Evolutionary conservation across 1,140 invertebrate genomes (phyloP), one percentile per base, ranked within the genome.

Genomic region (Euwallacea fornicatus): DNA sequence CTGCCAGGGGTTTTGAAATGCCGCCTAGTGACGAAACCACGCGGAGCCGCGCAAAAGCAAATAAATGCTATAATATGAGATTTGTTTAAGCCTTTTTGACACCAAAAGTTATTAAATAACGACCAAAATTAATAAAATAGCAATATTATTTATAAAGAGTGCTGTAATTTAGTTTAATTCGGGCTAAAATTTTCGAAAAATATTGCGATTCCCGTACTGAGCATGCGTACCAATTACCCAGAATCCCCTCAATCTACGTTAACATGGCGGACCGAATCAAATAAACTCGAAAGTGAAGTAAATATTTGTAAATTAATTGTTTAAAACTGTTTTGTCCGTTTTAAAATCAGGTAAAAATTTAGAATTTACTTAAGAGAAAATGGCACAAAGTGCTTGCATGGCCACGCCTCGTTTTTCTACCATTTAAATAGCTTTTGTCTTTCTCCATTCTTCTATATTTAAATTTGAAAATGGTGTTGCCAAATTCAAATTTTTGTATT

Each of bases 251-350:
- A 11, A 73, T 59, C 69, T 65, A 74, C 73, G 74, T 75, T 73
- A 90, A 90, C 83, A 91, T 91, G 89, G 89, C 89, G 85, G 88
- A 90, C 85, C 83, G 85, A 84, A 86, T 88, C 86, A 87, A 89
- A 89, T 89, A 88, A 89, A 56, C 63, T 55, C 59, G 8, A 60
- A 50, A 42, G 87, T 89, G 81, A 83, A 76, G 65, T 71, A 7
- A 62, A 74, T 73, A 77, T 71, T 74, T 61, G 63, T 33, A 55
- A 61, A 72, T 66, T 67, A 62, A 65, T 15, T 66, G 21, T 69
- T 65, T 66, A 41, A 47, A 67, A 61, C 42, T 44, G 42, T 42
- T 58, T 63, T 54, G 46, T 66, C 11, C 8, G 42, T 41, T 15
- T 21, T 67, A 33, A 42, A 21, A 71, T 21, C 59, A 64, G 67